phyloP scores from a whole-genome alignment of 2,888 invertebrate species.

The Aquatica leii region DNA sequence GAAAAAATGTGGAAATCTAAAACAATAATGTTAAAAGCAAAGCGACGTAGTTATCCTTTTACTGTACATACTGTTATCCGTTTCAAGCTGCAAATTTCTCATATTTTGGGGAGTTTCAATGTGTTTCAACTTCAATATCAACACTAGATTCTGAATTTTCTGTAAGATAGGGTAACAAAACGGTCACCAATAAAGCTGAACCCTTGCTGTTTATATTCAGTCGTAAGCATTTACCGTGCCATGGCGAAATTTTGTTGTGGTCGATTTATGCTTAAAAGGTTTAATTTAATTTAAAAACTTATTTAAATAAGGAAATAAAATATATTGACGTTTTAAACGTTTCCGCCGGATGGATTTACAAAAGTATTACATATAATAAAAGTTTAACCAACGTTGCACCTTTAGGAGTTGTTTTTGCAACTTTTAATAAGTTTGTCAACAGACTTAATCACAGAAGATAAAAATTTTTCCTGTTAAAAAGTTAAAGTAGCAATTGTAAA shows the following conservation, averaged over 20 bases:
- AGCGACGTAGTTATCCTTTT: conserved; percentile 6
- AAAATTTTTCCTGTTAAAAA: too few species aligned
- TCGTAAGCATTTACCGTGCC: conserved; percentile 19
- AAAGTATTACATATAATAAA: too few species aligned
- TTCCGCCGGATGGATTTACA: too few species aligned
- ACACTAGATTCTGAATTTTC: conserved; percentile 15
- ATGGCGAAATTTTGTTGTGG: conserved; percentile 18
- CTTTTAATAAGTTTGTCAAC: too few species aligned
- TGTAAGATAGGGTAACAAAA: conserved; percentile 22
- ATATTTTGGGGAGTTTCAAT: conserved; percentile 9
- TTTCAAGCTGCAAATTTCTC: conserved; percentile 3
- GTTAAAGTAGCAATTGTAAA: too few species aligned
- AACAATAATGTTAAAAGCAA: conserved; percentile 10
- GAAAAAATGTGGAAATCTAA: conserved; percentile 3
- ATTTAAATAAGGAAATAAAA: too few species aligned
- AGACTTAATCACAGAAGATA: too few species aligned
- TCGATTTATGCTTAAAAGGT: conserved; percentile 9
- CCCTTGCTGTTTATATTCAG: conserved; percentile 21
- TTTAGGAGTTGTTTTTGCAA: too few species aligned
- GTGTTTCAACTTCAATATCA: conserved; percentile 6
- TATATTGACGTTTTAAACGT: too few species aligned
- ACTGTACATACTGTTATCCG: background rate
- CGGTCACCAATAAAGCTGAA: conserved; percentile 22
- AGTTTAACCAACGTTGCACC: too few species aligned
- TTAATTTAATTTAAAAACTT: conserved; percentile 11